Base-by-base conservation (phyloP, 2,113 vertebrate genomes). In the Opisthocomus hoazin region DNA sequence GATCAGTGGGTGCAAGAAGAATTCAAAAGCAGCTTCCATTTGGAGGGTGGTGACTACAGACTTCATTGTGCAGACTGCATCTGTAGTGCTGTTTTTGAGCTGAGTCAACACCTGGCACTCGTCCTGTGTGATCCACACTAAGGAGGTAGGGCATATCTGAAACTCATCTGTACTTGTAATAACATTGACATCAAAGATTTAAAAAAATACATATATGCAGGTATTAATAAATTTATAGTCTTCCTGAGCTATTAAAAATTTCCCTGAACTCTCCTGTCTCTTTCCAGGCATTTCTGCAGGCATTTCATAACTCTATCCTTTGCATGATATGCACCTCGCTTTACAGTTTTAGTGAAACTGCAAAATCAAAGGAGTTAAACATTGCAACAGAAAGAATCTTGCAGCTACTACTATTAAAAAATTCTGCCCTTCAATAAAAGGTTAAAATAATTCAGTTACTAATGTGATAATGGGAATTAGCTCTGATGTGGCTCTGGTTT, bases 291-390 rank as follows among this genome's bases (percentile, higher is more conserved):
- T 43, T 91, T 87, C 70, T 78, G 23, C 15, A 78, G n/a, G 26
- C 5, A 45, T 26, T 73, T 32, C 3, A 16, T 61, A 57, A 13
- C 37, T 23, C 64, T 71, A 56, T 78, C 65, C 22, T 79, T 87
- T 48, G n/a, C 43, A 82, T 1, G 6, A 39, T 48, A 84, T 10
- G 3, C 7, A 56, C 41, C 14, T 90, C 0, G 0, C 3, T 6
- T 32, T 50, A 81, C 12, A 66, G 68, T 34, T 43, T 46, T 34
- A 53, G 30, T 17, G 30, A 80, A 91, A 81, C 24, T n/a, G 20
- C 4, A 81, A 78, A 91, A 34, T 65, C 48, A 68, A 50, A 57
- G 34, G 2, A 54, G n/a, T 56, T 81, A 89, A 70, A 78, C 23
- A 56, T 43, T 89, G 5, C 8, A 61, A 84, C 27, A 71, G 37